Percentiles rank a stretch among this genome's conserved stretches.
Evolutionary conservation across 2,888 invertebrate species (phyloP).

Genomic region (Flexamia atlantica): DNA sequence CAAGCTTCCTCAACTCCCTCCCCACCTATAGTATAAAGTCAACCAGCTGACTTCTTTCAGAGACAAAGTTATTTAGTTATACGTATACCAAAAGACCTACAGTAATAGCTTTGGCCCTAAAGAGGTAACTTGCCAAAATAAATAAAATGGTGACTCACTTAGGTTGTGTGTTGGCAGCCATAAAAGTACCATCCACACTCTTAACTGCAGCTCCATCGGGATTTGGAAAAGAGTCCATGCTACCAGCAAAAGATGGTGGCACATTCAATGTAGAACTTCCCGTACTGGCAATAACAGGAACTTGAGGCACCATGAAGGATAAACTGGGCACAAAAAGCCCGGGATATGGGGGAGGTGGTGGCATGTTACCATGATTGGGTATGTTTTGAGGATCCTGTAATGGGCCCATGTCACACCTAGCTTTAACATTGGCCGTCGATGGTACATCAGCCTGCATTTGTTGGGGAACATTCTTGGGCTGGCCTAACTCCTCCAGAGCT

Average conservation of each 20-base stretch:
- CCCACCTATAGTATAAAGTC: no score
- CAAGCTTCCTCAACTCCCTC: no score
- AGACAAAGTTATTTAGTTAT: no score
- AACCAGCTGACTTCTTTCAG: no score
- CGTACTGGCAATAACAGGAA: no score
- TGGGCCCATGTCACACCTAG: background rate
- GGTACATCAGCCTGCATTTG: background rate
- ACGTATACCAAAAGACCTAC: no score
- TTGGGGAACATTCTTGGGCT: background rate
- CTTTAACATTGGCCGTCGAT: no score
- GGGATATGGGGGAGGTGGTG: background rate
- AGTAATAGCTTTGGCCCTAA: no score
- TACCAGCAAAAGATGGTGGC: background rate
- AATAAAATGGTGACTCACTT: background rate
- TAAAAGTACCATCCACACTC: background rate
- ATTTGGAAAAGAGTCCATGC: background rate
- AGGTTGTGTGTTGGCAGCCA: background rate
- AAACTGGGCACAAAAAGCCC: background rate
- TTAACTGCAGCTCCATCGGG: background rate
- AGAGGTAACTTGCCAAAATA: no score
- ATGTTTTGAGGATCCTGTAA: background rate
- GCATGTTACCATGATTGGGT: background rate
- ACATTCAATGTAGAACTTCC: no score
- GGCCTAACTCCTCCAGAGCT: background rate
- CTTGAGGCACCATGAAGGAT: background rate